Evolutionary conservation across 2,888 invertebrate species (phyloP).

Genomic region (Uloborus plumipes): DNA sequence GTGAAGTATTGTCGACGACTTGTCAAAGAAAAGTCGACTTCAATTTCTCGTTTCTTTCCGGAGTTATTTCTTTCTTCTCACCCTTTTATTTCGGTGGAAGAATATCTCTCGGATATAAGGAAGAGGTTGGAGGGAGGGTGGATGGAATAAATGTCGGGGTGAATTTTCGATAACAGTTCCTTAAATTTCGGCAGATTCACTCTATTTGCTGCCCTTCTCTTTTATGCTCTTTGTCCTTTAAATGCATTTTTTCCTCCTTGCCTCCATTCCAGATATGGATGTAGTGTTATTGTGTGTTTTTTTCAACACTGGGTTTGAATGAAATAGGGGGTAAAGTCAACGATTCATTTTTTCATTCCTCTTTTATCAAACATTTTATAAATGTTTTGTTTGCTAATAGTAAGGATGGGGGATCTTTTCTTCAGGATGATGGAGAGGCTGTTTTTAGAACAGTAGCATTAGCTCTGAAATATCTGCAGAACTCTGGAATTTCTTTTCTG

Average conservation of each 20-base stretch:
- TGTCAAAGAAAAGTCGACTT: constrained; percentile 56
- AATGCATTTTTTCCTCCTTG: constrained; percentile 10
- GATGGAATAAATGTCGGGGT: constrained; percentile 30
- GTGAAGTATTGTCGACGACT: constrained; percentile 55
- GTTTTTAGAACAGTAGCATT: too few species aligned
- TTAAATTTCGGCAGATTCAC: constrained; percentile 42
- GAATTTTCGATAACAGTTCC: constrained; percentile 58
- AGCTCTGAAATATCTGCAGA: too few species aligned
- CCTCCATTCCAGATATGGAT: too few species aligned
- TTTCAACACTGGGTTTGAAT: too few species aligned
- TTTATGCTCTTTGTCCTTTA: not conserved
- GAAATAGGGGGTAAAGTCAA: too few species aligned
- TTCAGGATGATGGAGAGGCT: too few species aligned
- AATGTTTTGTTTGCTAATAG: too few species aligned
- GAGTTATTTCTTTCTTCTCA: not conserved
- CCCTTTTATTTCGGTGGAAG: constrained; percentile 28
- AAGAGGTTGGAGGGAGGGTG: not conserved
- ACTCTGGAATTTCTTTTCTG: too few species aligned
- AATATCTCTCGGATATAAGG: constrained; percentile 9
- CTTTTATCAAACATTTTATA: too few species aligned
- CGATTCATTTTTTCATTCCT: too few species aligned
- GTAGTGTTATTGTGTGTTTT: too few species aligned
- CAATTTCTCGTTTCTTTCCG: constrained; percentile 35
- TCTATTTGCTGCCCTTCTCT: constrained; percentile 39
- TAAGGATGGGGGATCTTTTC: too few species aligned